A percentile compares a stretch with the other conserved stretches of the same genome.
Evolutionary conservation across 35 echinoderm and acorn worm species (phyloP).

Genomic region (Antedon bifida): DNA sequence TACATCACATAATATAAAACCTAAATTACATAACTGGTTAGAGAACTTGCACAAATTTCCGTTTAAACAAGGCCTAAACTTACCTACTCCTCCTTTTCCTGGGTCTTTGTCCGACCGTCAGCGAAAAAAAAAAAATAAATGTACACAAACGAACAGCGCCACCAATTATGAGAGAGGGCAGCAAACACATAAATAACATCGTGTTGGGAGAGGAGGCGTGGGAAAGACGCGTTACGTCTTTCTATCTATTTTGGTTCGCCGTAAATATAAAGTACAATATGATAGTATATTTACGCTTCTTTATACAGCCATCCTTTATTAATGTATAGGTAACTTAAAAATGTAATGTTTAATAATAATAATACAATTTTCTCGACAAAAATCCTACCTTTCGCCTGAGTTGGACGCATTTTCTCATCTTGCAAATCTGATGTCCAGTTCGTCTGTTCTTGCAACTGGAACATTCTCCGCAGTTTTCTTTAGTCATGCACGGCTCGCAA

Average conservation of each 20-base stretch:
- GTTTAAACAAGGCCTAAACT: not conserved
- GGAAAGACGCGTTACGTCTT: not conserved
- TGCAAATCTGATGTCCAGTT: conserved; percentile 96
- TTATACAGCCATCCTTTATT: too few relatives aligned
- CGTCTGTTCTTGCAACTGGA: conserved; percentile 93
- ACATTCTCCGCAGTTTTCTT: conserved; percentile 94
- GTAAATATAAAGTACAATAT: too few relatives aligned
- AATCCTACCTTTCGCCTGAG: conserved; percentile 61
- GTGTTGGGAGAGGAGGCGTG: not conserved
- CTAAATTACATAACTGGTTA: too few relatives aligned
- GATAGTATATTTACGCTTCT: too few relatives aligned
- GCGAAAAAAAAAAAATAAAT: not conserved
- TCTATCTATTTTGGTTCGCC: not conserved
- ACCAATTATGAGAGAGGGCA: not conserved
- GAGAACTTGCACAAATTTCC: not conserved
- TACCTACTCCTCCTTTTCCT: not conserved
- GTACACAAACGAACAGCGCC: not conserved
- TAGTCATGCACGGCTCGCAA: conserved; percentile 82
- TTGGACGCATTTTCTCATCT: conserved; percentile 77
- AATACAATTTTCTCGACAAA: too few relatives aligned
- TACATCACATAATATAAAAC: too few relatives aligned
- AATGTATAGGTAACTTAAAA: too few relatives aligned
- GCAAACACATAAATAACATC: not conserved
- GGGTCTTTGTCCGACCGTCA: not conserved
- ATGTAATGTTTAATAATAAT: too few relatives aligned